Evolutionary conservation across 2,888 invertebrate genomes (phyloP).

Genomic region (Peribatodes rhomboidaria): DNA sequence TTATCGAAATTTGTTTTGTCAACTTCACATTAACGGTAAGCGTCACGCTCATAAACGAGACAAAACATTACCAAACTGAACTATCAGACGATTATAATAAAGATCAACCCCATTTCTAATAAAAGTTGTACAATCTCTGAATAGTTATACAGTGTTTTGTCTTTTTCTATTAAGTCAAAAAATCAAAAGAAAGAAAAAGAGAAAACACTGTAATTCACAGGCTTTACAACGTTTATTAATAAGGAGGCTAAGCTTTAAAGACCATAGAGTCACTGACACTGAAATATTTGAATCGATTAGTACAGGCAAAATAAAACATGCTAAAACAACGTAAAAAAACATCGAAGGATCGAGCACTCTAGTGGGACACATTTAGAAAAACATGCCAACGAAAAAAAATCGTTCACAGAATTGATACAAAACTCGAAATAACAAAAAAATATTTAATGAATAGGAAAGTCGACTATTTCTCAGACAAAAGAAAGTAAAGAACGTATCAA

Average conservation of each 20-base stretch:
- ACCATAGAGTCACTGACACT: background rate
- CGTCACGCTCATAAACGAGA: background rate
- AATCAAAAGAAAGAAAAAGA: too few species aligned
- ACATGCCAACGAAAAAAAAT: slow-evolving; percentile 74
- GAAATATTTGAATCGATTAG: slow-evolving; percentile 60
- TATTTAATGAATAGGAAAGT: background rate
- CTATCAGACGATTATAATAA: background rate
- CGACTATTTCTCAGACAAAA: background rate
- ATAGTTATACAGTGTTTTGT: too few species aligned
- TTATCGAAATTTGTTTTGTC: background rate
- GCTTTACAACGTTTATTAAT: too few species aligned
- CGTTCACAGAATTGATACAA: slow-evolving; percentile 49
- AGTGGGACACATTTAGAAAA: slow-evolving; percentile 72
- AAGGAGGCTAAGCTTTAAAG: too few species aligned
- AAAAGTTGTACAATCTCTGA: too few species aligned
- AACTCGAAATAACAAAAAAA: slow-evolving; percentile 10
- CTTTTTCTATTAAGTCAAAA: too few species aligned
- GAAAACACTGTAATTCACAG: too few species aligned
- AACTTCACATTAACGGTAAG: background rate
- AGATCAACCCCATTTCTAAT: background rate
- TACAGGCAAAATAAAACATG: slow-evolving; percentile 79
- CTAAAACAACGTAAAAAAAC: slow-evolving; percentile 63
- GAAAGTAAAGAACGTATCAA: slow-evolving; percentile 41
- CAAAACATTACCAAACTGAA: background rate
- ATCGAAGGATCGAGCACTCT: slow-evolving; percentile 74